Evolutionary conservation across 2,113 vertebrate genomes (phyloP).

Genomic region (Datnioides undecimradiatus): DNA sequence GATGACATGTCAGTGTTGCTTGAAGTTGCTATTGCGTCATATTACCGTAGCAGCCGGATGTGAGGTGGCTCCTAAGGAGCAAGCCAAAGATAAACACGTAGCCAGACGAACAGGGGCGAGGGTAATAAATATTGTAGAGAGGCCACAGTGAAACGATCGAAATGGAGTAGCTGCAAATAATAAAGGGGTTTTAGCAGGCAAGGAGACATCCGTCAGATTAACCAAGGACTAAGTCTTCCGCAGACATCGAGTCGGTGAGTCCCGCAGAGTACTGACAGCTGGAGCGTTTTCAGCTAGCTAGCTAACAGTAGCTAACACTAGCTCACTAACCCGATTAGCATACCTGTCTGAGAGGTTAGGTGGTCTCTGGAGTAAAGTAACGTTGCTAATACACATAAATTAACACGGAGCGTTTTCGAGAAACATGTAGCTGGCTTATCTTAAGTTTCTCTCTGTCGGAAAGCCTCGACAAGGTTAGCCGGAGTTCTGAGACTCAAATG

Average conservation of each 20-base stretch:
- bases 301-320: conserved; percentile 51
- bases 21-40: conserved; percentile 20
- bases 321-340: conserved; percentile 45
- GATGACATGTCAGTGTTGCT: no score
- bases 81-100: conserved; percentile 88
- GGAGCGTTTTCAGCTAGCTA: conserved; percentile 37
- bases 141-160: neutral
- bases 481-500: neutral
- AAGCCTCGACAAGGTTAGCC: neutral
- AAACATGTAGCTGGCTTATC: neutral
- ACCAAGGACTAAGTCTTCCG: conserved; percentile 26
- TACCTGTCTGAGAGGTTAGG: conserved; percentile 7
- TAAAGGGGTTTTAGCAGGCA: neutral
- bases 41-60: conserved; percentile 77
- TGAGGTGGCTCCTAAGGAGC: conserved; percentile 84
- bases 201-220: neutral
- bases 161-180: conserved; percentile 61
- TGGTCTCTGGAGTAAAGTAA: neutral
- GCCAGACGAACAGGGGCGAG: conserved; percentile 56
- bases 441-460: neutral
- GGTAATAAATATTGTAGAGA: conserved; percentile 8
- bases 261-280: conserved; percentile 52
- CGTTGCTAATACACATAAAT: no score
- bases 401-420: neutral
- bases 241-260: conserved; percentile 66